A percentile compares a stretch with the other conserved stretches of the same genome.
Conservation (phyloP, 64 coral and sea anemone species). For the Pocillopora damicornis region DNA sequence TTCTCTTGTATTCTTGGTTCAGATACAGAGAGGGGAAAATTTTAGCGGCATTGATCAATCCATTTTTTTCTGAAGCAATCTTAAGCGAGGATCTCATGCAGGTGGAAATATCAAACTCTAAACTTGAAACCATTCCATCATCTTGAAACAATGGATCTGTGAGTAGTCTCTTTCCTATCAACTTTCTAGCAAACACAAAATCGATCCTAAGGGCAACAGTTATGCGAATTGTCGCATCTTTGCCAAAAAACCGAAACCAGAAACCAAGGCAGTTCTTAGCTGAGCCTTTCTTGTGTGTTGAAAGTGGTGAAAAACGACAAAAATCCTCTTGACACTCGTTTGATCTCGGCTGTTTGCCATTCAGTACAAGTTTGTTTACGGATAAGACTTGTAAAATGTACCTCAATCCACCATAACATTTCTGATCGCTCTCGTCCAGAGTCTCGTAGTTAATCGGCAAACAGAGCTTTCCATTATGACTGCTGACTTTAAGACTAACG, state of each 20-base stretch:
- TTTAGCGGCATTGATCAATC: conserved; percentile 13
- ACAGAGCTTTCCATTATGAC: conserved; percentile 54
- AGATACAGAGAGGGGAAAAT: conserved; percentile 62
- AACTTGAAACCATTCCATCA: conserved; percentile 41
- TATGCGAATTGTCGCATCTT: conserved; percentile 59
- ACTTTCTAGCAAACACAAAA: not conserved
- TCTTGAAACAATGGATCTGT: not conserved
- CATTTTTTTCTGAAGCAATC: not conserved
- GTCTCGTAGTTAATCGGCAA: conserved; percentile 68
- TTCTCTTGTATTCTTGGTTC: conserved; percentile 58
- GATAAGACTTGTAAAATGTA: conserved; percentile 67
- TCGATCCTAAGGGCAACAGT: conserved; percentile 69
- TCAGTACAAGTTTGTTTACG: conserved; percentile 34
- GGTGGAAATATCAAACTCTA: conserved; percentile 54
- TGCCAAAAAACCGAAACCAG: conserved; percentile 93
- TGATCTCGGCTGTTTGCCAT: conserved; percentile 33
- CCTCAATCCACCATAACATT: conserved; percentile 44
- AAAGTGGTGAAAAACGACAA: conserved; percentile 72
- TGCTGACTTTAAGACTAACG: conserved; percentile 57
- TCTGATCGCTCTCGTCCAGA: conserved; percentile 51
- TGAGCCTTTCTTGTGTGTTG: conserved; percentile 42
- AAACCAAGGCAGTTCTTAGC: conserved; percentile 57
- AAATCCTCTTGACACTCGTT: not conserved
- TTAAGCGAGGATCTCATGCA: not conserved
- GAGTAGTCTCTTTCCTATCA: not conserved